phyloP scores from a whole-genome alignment of 2,113 vertebrate genomes.

The Cyprinodon tularosa region DNA sequence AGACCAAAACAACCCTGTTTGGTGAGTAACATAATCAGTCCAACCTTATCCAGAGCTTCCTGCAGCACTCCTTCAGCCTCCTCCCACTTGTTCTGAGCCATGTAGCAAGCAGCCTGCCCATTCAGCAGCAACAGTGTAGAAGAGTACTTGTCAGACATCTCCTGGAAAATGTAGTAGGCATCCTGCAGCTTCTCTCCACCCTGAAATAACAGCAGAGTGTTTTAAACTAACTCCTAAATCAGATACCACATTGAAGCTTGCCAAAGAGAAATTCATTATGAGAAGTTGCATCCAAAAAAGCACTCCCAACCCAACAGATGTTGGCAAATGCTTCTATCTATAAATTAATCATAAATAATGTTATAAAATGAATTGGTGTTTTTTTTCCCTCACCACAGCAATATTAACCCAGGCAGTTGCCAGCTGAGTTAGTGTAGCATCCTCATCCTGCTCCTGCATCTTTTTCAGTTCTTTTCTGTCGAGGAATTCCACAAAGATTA shows the following conservation, averaged over 20 bases:
- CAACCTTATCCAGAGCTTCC: constrained; percentile 74
- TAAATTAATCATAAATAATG: too few relatives aligned
- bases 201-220: constrained; percentile 65
- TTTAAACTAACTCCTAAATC: not conserved
- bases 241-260: not conserved
- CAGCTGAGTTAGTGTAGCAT: constrained; percentile 93
- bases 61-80: constrained; percentile 92
- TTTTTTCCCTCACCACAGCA: constrained; percentile 80
- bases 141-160: constrained; percentile 94
- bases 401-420: constrained; percentile 95
- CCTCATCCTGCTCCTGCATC: constrained; percentile 97
- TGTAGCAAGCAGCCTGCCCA: constrained; percentile 90
- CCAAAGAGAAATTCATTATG: too few relatives aligned
- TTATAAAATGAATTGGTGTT: not conserved
- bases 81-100: constrained; percentile 96
- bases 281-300: too few relatives aligned
- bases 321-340: not conserved
- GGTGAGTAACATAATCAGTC: not conserved
- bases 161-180: constrained; percentile 97
- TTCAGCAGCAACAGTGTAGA: constrained; percentile 91
- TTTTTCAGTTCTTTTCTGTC: constrained; percentile 95
- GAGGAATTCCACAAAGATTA: not conserved
- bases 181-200: constrained; percentile 96
- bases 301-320: too few relatives aligned
- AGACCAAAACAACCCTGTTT: not conserved